Percentiles rank a stretch among this genome's conserved stretches.
Evolutionary conservation across 2,797 vertebrate genomes (phyloP).

Genomic region (Aselliscus stoliczkanus): DNA sequence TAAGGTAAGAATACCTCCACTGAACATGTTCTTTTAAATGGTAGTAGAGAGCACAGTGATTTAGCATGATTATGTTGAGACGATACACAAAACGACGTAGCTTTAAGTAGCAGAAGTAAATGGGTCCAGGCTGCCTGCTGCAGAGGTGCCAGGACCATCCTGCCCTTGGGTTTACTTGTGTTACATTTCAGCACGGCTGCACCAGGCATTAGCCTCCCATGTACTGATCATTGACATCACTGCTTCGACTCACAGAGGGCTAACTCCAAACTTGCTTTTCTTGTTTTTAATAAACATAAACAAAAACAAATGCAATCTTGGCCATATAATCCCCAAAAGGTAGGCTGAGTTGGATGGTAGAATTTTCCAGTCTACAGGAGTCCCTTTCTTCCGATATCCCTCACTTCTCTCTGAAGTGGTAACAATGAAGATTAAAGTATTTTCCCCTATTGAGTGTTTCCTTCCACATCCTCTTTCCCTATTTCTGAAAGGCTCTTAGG

Average conservation of each 20-base stretch:
- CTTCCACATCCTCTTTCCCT: background rate
- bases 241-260: background rate
- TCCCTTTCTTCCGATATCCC: slow-evolving; percentile 5
- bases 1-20: background rate
- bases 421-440: slow-evolving; percentile 60
- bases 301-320: slow-evolving; percentile 28
- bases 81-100: slow-evolving; percentile 59
- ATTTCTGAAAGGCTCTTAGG: slow-evolving; percentile 58
- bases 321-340: background rate
- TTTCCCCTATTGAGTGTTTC: slow-evolving; percentile 28
- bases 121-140: background rate
- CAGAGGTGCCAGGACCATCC: slow-evolving; percentile 31
- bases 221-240: slow-evolving; percentile 40
- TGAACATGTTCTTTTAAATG: background rate
- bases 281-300: slow-evolving; percentile 12
- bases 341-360: background rate
- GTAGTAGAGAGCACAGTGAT: background rate
- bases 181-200: slow-evolving; percentile 38
- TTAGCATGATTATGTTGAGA: background rate
- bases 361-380: slow-evolving; percentile 29
- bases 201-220: slow-evolving; percentile 17
- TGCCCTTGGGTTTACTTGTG: slow-evolving; percentile 22
- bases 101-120: slow-evolving; percentile 45
- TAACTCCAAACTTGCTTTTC: slow-evolving; percentile 13
- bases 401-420: slow-evolving; percentile 26